Evolutionary conservation across 2,888 invertebrate genomes (phyloP).

Genomic region (Catocala nupta): DNA sequence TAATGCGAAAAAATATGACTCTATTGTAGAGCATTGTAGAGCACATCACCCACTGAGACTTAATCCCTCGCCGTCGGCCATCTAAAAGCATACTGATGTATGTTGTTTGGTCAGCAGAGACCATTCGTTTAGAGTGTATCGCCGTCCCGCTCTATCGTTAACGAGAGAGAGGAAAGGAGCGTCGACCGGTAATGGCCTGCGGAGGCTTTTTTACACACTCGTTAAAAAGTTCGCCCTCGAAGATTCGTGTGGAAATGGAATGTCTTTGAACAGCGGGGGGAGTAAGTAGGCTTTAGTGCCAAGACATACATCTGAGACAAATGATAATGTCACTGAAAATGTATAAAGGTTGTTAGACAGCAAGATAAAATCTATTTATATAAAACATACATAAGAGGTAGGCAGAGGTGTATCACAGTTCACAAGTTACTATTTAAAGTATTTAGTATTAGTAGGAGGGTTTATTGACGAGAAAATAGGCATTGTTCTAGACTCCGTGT

Average conservation of each 20-base stretch:
- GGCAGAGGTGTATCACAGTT: no score
- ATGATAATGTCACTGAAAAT: no score
- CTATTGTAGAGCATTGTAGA: slow-evolving; percentile 7
- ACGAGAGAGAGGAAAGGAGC: slow-evolving; percentile 13
- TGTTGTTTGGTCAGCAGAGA: slow-evolving; percentile 54
- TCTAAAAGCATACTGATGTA: slow-evolving; percentile 72
- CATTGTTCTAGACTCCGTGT: no score
- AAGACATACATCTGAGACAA: no score
- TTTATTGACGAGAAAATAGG: no score
- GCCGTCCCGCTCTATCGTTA: slow-evolving; percentile 15
- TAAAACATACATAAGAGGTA: no score
- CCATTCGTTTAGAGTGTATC: slow-evolving; percentile 48
- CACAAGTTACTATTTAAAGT: no score
- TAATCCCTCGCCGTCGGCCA: slow-evolving; percentile 53
- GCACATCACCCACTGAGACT: slow-evolving; percentile 20
- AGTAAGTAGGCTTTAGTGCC: neutral
- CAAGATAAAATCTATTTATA: no score
- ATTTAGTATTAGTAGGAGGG: no score
- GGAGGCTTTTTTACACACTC: slow-evolving; percentile 47
- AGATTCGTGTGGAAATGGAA: slow-evolving; percentile 42
- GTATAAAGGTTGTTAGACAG: no score
- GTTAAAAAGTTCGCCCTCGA: slow-evolving; percentile 58
- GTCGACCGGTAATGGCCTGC: slow-evolving; percentile 31
- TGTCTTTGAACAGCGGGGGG: neutral
- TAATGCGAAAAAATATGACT: neutral